Conservation (phyloP, 2,113 vertebrate species). For the Naja naja region DNA sequence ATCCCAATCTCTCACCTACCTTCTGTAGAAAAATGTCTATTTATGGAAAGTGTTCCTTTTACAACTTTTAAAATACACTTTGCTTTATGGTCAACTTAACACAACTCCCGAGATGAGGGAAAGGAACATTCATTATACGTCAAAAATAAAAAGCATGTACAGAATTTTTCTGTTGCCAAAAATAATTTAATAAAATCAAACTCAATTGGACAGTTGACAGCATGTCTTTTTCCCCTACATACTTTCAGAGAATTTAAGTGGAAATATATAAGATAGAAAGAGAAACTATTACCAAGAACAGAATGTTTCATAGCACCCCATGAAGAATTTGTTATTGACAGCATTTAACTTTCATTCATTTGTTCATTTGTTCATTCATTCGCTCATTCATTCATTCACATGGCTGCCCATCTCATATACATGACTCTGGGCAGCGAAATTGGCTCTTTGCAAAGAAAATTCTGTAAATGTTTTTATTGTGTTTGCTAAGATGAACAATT, state of each 20-base stretch:
- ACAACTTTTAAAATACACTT: neutral
- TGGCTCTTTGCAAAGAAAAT: neutral
- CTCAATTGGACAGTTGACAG: neutral
- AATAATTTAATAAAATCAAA: conserved; percentile 53
- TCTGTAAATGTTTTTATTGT: neutral
- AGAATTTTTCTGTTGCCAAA: neutral
- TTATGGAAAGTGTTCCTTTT: neutral
- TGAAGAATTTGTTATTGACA: neutral
- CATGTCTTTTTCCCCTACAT: neutral
- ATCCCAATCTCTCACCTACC: neutral
- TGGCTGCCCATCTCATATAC: neutral
- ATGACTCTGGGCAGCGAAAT: neutral
- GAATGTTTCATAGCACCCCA: rapidly evolving
- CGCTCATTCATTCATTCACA: neutral
- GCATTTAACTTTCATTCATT: neutral
- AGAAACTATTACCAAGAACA: rapidly evolving
- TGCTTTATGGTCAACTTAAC: neutral
- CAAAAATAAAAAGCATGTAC: neutral
- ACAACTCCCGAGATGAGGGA: neutral
- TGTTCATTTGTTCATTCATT: neutral
- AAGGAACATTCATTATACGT: neutral
- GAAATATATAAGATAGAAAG: neutral
- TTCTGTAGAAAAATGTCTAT: neutral
- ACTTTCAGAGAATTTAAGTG: neutral
- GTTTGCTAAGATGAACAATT: neutral